A percentile compares a stretch with the other conserved stretches of the same genome.
phyloP scores from a whole-genome alignment of 2,113 vertebrate species.

The Vimba vimba region DNA sequence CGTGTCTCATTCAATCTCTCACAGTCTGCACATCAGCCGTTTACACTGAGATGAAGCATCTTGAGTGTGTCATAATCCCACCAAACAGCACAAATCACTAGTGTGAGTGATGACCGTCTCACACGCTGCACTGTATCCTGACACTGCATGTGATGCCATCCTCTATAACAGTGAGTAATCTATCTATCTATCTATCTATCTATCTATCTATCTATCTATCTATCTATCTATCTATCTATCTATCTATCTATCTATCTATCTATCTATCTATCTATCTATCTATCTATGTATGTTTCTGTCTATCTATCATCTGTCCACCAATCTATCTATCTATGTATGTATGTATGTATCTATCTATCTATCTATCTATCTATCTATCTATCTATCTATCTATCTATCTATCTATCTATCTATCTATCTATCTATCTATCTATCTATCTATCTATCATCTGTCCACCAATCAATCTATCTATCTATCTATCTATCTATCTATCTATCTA shows the following conservation, averaged over 20 bases:
- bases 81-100: background rate
- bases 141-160: background rate
- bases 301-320: too few relatives aligned
- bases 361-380: background rate
- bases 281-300: background rate
- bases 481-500: background rate
- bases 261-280: background rate
- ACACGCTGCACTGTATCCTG: background rate
- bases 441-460: background rate
- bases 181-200: background rate
- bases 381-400: too few relatives aligned
- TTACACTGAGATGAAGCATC: background rate
- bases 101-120: background rate
- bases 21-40: background rate
- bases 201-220: conserved; percentile 1
- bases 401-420: background rate
- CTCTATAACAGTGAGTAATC: background rate
- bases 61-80: background rate
- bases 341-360: background rate
- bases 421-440: background rate
- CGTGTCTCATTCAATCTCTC: background rate
- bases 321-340: background rate
- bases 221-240: background rate
- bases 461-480: background rate
- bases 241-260: background rate